Base-by-base conservation (phyloP, 2,113 vertebrate genomes). In the Tetrax tetrax region DNA sequence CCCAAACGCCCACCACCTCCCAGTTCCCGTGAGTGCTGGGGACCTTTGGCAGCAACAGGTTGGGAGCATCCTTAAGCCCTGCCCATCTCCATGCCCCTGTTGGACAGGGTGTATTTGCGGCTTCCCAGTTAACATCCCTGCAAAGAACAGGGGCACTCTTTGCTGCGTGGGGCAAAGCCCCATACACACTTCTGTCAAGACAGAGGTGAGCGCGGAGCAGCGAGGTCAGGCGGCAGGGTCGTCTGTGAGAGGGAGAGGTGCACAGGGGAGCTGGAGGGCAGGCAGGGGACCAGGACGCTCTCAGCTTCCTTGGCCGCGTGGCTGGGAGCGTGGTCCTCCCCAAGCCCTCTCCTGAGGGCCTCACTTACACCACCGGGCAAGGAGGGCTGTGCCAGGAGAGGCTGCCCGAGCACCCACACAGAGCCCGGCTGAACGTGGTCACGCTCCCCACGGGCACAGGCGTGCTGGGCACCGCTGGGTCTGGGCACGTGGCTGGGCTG, bases 371-470 rank as follows among this genome's bases (percentile, higher is more conserved):
- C 41, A 4, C 23, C 28, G 80, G 45, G 14, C 18, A 8, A 1
- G 3, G 28, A 65, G 27, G 21, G 3, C 38, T 38, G 22, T 22
- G 21, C 38, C 25, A 20, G 38, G 33, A 47, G 7, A 24, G 3
- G 7, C 20, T 9, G 29, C 2, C 6, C 3, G 3, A 35, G 45
- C 29, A 43, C 3, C 14, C 41, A 18, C 35, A 4, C 9, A 9
- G 15, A 35, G 37, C 25, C 12, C 7, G 25, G 57, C 27, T 47
- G 21, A 59, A 25, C 7, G 3, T 45, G 48, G 12, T 48, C 38
- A 47, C 3, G 8, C 5, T 27, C 13, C 31, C 14, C 12, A 11
- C 11, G 11, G 56, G 29, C 56, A 45, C 25, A 20, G 57, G 9
- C 25, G 7, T 1, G 14, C 41, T 68, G 31, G 17, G 8, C 28